These are phyloP conservation scores for Cladopsammia gracilis DNA, from an alignment of 64 coral and sea anemone genomes.

Conservation along the genomic window DNA sequence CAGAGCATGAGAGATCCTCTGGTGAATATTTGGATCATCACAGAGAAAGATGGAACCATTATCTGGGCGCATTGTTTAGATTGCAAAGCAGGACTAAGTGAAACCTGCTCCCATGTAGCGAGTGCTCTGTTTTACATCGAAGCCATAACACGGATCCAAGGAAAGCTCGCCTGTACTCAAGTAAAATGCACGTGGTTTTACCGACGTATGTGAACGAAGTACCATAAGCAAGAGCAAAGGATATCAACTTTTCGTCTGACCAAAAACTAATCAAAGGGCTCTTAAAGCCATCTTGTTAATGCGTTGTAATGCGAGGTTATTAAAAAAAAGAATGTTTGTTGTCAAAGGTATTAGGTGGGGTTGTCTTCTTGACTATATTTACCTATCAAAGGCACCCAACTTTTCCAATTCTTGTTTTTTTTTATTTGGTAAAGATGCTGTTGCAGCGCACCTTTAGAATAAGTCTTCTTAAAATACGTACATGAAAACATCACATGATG, in stretches of 20 bases:
- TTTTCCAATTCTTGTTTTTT: too few relatives aligned
- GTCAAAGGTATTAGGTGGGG: too few relatives aligned
- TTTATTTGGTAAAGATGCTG: too few relatives aligned
- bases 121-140: constrained; percentile 55
- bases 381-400: too few relatives aligned
- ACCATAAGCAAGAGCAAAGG: neutral
- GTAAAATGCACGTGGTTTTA: constrained; percentile 18
- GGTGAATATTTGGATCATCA: constrained; percentile 38
- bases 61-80: constrained; percentile 34
- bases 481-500: too few relatives aligned
- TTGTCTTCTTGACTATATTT: too few relatives aligned
- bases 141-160: constrained; percentile 13
- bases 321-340: too few relatives aligned
- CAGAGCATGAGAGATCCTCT: constrained; percentile 48
- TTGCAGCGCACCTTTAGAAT: too few relatives aligned
- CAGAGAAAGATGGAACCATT: constrained; percentile 32
- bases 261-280: too few relatives aligned
- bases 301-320: too few relatives aligned
- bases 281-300: too few relatives aligned
- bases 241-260: constrained; percentile 46
- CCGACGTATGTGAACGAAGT: constrained; percentile 24
- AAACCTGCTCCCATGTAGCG: constrained; percentile 48
- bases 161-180: constrained; percentile 46
- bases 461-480: too few relatives aligned
- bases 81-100: constrained; percentile 48